Conservation (phyloP, 1,140 invertebrate species). For the Drosophila rhopaloa region DNA sequence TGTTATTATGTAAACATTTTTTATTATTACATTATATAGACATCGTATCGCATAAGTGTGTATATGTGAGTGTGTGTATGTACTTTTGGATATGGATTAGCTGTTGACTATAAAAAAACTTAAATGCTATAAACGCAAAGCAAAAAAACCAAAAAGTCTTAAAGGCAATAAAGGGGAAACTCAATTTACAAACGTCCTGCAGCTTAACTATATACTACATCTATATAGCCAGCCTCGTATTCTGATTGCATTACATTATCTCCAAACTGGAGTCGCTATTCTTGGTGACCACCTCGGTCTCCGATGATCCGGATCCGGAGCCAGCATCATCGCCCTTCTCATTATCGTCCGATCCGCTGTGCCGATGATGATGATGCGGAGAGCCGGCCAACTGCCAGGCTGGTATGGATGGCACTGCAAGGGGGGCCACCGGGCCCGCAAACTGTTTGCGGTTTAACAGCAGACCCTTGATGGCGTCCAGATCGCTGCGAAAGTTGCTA, state of each 20-base stretch:
- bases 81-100: slow-evolving; percentile 64
- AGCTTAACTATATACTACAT: slow-evolving; percentile 17
- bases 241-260: slow-evolving; percentile 86
- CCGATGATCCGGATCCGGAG: slow-evolving; percentile 87
- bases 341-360: slow-evolving; percentile 77
- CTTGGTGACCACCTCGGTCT: slow-evolving; percentile 88
- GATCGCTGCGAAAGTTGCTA: slow-evolving; percentile 89
- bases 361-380: slow-evolving; percentile 64
- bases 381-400: slow-evolving; percentile 89
- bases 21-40: slow-evolving; percentile 60
- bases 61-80: slow-evolving; percentile 52
- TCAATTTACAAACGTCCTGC: slow-evolving; percentile 36
- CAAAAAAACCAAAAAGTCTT: slow-evolving; percentile 29
- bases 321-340: slow-evolving; percentile 83
- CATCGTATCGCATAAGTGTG: slow-evolving; percentile 49
- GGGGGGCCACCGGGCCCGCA: slow-evolving; percentile 86
- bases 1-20: slow-evolving; percentile 60
- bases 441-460: slow-evolving; percentile 92
- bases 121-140: slow-evolving; percentile 48
- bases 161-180: slow-evolving; percentile 25
- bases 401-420: slow-evolving; percentile 89
- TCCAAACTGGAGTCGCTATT: slow-evolving; percentile 89
- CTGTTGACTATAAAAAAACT: slow-evolving; percentile 48
- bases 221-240: slow-evolving; percentile 22
- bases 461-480: slow-evolving; percentile 91